These are phyloP conservation scores for Numenius phaeopus DNA, from an alignment of 2,797 vertebrate species.

Conservation along the genomic window DNA sequence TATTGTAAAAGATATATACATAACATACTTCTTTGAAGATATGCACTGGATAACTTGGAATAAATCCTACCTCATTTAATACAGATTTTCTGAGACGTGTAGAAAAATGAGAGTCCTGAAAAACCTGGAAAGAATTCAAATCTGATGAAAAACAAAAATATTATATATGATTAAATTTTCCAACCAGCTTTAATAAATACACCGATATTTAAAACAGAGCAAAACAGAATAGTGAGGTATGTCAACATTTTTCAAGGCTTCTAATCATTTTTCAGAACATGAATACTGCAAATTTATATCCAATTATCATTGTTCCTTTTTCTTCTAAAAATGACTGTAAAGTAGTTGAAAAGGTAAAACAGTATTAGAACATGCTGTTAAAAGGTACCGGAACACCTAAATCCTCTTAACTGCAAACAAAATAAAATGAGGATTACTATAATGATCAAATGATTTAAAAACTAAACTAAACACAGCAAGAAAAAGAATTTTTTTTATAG, in stretches of 20 bases:
- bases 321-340: neutral
- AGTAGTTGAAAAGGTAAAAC: neutral
- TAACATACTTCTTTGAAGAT: constrained; percentile 61
- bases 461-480: neutral
- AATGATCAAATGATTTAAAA: neutral
- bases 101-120: constrained; percentile 63
- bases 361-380: neutral
- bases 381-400: neutral
- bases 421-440: neutral
- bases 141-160: constrained; percentile 70
- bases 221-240: constrained; percentile 45
- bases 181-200: constrained; percentile 59
- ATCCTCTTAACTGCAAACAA: neutral
- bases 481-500: neutral
- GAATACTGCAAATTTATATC: neutral
- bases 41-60: constrained; percentile 58
- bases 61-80: constrained; percentile 69
- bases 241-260: constrained; percentile 58
- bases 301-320: neutral
- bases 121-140: constrained; percentile 68
- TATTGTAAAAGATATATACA: constrained; percentile 46
- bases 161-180: constrained; percentile 64
- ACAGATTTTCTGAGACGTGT: constrained; percentile 62
- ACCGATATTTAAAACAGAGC: constrained; percentile 64
- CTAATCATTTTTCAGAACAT: neutral